A percentile compares a stretch with the other conserved stretches of the same genome.
Conservation (phyloP, 2,113 vertebrate genomes). For the Pitta sordida region DNA sequence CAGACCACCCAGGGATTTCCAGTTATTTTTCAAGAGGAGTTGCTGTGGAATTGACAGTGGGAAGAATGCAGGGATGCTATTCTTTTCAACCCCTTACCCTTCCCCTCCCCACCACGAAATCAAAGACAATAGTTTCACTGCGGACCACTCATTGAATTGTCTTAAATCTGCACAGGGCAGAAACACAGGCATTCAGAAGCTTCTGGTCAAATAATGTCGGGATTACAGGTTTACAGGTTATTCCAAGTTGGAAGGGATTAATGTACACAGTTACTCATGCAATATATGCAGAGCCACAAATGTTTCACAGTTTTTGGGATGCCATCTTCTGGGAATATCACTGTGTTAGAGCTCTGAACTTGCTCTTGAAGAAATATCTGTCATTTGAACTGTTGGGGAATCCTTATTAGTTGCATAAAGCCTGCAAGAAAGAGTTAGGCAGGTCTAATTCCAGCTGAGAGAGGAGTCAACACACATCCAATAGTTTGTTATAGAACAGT, state of each 20-base stretch:
- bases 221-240: too few relatives aligned
- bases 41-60: not conserved
- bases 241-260: too few relatives aligned
- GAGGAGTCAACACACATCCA: not conserved
- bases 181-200: not conserved
- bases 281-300: not conserved
- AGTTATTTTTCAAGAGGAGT: conserved; percentile 13
- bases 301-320: not conserved
- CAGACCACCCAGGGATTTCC: conserved; percentile 78
- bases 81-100: not conserved
- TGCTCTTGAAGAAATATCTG: not conserved
- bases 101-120: not conserved
- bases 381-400: not conserved
- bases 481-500: not conserved
- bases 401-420: not conserved
- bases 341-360: not conserved
- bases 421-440: not conserved
- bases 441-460: not conserved
- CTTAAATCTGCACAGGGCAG: not conserved
- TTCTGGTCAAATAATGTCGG: too few relatives aligned
- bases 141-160: not conserved
- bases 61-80: not conserved
- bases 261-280: not conserved
- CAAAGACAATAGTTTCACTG: not conserved
- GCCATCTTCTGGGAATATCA: not conserved